Evolutionary conservation across 2,888 invertebrate genomes (phyloP), one percentile per base, ranked within the genome.

Genomic region (Neelides folsomi): DNA sequence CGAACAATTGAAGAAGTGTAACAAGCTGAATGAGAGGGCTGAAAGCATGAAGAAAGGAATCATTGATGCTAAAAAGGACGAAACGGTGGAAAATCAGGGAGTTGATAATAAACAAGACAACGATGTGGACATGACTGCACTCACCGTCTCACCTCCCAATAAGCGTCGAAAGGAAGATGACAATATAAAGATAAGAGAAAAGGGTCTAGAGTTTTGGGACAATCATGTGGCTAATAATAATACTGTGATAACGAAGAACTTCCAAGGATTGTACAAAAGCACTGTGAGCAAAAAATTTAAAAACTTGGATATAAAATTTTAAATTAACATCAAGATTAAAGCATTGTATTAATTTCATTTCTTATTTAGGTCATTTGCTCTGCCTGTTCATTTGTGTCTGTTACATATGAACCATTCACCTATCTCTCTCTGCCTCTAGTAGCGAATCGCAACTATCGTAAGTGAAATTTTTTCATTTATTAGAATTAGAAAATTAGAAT

Each of bases 401-500:
- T 79, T 13, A 79, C 79, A 9, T 79, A 77, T 64, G 79, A 79
- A 62, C 79, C 80, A 19, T 80, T 80, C 64, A 79, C 79, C 78
- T 79, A 79, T 67, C 71, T 80, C n/a, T 77, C 79, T 36, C 76
- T 80, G 40, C 79, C 79, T 5, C 70, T 80, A 62, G 79, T 78
- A 20, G 75, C 77, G 73, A 77, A 79, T 64, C 71, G 75, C 13
- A 52, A 60, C 15, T 13, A 61, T 15, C 47, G 60, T 63, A 56
- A 54, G 60, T 13, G 10, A 10, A 27, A 27, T 5, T 5, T 27
- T 27, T 3, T 5, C 27, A n/a, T n/a, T n/a, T n/a, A n/a, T n/a
- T n/a, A n/a, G n/a, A n/a, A n/a, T n/a, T n/a, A n/a, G n/a, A n/a
- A n/a, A n/a, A n/a, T n/a, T n/a, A n/a, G n/a, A n/a, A n/a, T n/a